A percentile compares a stretch with the other conserved stretches of the same genome.
Conservation (phyloP, 2,888 invertebrate species). For the Parascotia fuliginaria region DNA sequence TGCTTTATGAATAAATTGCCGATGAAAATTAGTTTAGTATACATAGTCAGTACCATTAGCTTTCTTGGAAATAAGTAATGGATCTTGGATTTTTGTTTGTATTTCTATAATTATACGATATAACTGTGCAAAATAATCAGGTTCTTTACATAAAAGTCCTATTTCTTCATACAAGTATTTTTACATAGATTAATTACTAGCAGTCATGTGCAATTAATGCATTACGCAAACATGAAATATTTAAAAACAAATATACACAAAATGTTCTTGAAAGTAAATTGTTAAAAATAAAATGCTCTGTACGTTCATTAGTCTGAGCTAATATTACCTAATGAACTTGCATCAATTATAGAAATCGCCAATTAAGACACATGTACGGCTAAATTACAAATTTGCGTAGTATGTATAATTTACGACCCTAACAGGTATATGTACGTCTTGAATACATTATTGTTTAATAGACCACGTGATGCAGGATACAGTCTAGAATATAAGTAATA, state of each 20-base stretch:
- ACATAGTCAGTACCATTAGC: too few species aligned
- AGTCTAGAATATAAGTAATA: too few species aligned
- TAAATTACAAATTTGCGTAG: constrained; percentile 22
- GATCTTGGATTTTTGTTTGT: too few species aligned
- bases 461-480: constrained; percentile 1
- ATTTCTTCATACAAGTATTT: too few species aligned
- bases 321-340: constrained; percentile 27
- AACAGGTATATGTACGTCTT: constrained; percentile 16
- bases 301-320: constrained; percentile 7
- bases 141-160: too few species aligned
- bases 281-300: not conserved
- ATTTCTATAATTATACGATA: too few species aligned
- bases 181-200: not conserved
- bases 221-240: not conserved
- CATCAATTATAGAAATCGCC: constrained; percentile 34
- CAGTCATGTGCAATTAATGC: not conserved
- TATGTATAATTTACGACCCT: constrained; percentile 31
- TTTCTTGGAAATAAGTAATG: too few species aligned
- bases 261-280: not conserved
- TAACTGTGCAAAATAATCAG: too few species aligned
- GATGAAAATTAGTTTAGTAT: too few species aligned
- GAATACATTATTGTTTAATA: constrained; percentile 35
- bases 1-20: too few species aligned
- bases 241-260: not conserved
- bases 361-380: constrained; percentile 27